Base-by-base conservation (phyloP, 2,797 vertebrate genomes). In the Heterohyrax brucei region DNA sequence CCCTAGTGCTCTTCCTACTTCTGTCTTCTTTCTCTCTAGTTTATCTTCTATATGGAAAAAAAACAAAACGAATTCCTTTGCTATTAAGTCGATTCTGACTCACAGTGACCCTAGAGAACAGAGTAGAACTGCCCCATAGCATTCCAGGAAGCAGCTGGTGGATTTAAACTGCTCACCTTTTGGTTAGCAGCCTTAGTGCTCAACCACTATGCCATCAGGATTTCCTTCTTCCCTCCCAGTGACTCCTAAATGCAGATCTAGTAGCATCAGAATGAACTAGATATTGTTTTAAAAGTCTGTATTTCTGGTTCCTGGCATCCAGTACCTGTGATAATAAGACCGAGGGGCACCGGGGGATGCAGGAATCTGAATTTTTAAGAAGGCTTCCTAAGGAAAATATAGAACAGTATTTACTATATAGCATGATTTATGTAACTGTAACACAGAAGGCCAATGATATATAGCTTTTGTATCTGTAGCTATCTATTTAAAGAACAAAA, bases 281-380 rank as follows among this genome's bases (percentile, higher is more conserved):
- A 9, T 39, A 48, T 64, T 91, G 56, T 94, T 87, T 77, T 91
- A 1, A 39, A 75, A 87, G 79, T 39, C 33, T 19, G 0, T 44
- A 19, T 64, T 91, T 94, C 44, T 92, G 12, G 73, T 61, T 10
- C 77, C 6, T 8, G 77, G 9, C 5, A 26, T 46, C 19, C 44
- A 87, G 64, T n/a, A 62, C 75, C 50, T 88, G 5, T 91, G 53
- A 48, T 87, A 53, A 48, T 91, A 81, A 88, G 44, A 70, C 70
- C 14, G 91, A 10, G 28, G 3, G 39, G 39, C 39, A 39, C 39
- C 39, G 39, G 70, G 30, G 24, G 21, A 64, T 76, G 28, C 10
- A 77, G 22, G 48, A 87, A 81, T 91, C 78, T 68, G 62, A 83
- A 83, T 59, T 87, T 94, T 94, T 16, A 64, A 88, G 91, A 79